Percentiles rank a stretch among this genome's conserved stretches.
Evolutionary conservation across 2,888 invertebrate genomes (phyloP).

Genomic region (Thecophora atra): DNA sequence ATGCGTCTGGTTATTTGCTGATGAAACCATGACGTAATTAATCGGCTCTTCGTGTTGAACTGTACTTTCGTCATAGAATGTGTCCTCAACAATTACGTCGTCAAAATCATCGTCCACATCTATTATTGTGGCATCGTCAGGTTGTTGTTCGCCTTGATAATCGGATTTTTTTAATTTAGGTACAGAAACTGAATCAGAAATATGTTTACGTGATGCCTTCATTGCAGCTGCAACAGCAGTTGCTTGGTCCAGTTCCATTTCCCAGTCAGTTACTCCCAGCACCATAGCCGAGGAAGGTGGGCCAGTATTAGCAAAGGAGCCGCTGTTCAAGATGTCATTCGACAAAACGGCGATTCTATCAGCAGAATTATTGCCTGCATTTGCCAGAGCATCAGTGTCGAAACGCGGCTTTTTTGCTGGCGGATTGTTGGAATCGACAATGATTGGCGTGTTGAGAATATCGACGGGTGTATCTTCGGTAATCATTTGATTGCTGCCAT

Average conservation of each 20-base stretch:
- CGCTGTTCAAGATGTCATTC: conserved; percentile 32
- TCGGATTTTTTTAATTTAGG: too few species aligned
- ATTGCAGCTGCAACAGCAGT: conserved; percentile 50
- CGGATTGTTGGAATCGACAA: conserved; percentile 52
- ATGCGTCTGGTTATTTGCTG: conserved; percentile 8
- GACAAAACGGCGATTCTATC: conserved; percentile 39
- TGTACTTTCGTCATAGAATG: conserved; percentile 25
- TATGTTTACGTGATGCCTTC: conserved; percentile 41
- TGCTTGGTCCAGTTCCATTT: conserved; percentile 71
- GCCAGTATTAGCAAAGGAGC: conserved; percentile 34
- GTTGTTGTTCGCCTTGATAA: too few species aligned
- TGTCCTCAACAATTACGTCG: conserved; percentile 54
- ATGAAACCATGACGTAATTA: conserved; percentile 23
- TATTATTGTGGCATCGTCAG: conserved; percentile 39
- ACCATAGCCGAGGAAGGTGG: conserved; percentile 49
- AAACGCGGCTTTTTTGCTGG: conserved; percentile 24
- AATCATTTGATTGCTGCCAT: conserved; percentile 59
- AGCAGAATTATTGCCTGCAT: conserved; percentile 42
- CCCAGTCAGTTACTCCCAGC: conserved; percentile 69
- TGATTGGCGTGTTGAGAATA: conserved; percentile 63
- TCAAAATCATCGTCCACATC: conserved; percentile 52
- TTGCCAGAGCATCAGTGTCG: conserved; percentile 36
- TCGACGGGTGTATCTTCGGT: conserved; percentile 72
- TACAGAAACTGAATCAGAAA: conserved; percentile 8
- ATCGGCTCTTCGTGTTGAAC: conserved; percentile 37